Evolutionary conservation across 30 jellyfish, hydroid and myxozoan genomes (phyloP).

Genomic region (Catostylus mosaicus): DNA sequence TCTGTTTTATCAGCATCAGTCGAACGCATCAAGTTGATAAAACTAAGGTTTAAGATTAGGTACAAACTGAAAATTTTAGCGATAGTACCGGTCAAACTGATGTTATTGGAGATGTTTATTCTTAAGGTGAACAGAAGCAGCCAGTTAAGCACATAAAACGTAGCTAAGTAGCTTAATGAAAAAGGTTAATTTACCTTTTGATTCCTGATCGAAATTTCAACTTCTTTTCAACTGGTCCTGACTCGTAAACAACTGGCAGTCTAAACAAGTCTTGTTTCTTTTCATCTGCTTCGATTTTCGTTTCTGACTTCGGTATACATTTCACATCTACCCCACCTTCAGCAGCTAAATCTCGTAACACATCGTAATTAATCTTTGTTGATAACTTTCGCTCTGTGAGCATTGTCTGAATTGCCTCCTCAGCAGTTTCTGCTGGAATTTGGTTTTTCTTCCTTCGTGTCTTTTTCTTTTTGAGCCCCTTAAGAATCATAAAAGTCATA

Average conservation of each 20-base stretch:
- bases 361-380: conserved; percentile 89
- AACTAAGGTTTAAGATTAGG: too few relatives aligned
- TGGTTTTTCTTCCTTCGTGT: conserved; percentile 64
- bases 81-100: too few relatives aligned
- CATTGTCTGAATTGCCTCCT: conserved; percentile 93
- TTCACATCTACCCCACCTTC: conserved; percentile 54
- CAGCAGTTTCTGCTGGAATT: conserved; percentile 85
- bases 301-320: conserved; percentile 35
- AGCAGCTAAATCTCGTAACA: conserved; percentile 83
- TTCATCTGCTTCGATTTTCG: conserved; percentile 39
- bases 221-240: conserved; percentile 72
- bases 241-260: conserved; percentile 52
- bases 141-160: too few relatives aligned
- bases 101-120: too few relatives aligned
- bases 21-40: too few relatives aligned
- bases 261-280: background rate
- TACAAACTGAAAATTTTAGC: too few relatives aligned
- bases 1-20: too few relatives aligned
- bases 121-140: too few relatives aligned
- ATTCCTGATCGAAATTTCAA: conserved; percentile 45
- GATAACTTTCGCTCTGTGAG: conserved; percentile 86
- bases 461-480: conserved; percentile 50
- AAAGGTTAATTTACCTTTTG: conserved; percentile 26
- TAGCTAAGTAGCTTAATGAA: too few relatives aligned
- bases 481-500: background rate